Conservation (phyloP, 2,888 invertebrate genomes). For the Dichetophora obliterata region DNA sequence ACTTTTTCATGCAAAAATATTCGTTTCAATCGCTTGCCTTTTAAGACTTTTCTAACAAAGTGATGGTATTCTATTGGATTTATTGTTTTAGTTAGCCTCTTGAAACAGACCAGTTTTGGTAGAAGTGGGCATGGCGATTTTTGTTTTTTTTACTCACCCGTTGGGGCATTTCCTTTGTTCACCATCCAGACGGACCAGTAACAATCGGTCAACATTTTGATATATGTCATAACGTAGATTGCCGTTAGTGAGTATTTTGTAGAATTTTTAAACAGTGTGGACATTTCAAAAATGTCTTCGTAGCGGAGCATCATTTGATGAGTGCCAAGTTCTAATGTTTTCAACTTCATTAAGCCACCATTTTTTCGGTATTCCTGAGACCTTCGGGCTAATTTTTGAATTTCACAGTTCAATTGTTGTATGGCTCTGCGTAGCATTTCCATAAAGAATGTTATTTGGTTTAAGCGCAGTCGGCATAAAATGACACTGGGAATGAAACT, state of each 20-base stretch:
- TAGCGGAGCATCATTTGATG: neutral
- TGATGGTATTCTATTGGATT: too few relatives aligned
- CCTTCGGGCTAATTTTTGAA: neutral
- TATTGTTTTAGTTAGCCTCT: too few relatives aligned
- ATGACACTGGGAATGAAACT: neutral
- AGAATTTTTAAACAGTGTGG: neutral
- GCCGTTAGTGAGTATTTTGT: neutral
- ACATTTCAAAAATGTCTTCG: neutral
- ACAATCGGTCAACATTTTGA: constrained; percentile 1
- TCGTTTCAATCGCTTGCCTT: too few relatives aligned
- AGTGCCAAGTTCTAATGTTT: neutral
- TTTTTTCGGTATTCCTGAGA: neutral
- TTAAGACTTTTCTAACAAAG: too few relatives aligned
- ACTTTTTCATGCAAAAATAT: too few relatives aligned
- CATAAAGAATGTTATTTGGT: neutral
- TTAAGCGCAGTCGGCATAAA: neutral
- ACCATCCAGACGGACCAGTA: neutral
- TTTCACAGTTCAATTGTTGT: neutral
- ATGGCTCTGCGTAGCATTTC: neutral
- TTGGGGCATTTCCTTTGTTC: neutral
- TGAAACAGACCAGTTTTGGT: too few relatives aligned
- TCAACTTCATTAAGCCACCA: neutral
- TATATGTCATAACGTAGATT: neutral
- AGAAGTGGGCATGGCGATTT: too few relatives aligned
- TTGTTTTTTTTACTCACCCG: too few relatives aligned